Conservation (phyloP, 2,113 vertebrate genomes). For the Talpa occidentalis region DNA sequence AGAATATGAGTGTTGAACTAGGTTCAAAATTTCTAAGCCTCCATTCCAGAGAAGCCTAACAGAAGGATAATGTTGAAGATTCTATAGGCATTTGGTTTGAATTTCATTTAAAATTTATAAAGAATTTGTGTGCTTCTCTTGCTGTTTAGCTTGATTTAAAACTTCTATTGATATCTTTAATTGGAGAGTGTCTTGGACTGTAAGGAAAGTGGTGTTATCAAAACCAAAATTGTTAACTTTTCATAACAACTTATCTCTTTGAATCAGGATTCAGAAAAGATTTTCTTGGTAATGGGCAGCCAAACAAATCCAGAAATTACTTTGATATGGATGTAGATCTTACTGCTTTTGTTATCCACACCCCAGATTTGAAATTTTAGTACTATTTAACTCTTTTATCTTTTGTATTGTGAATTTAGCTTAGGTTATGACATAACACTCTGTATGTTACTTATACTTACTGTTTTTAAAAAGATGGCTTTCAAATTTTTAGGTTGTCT, state of each 20-base stretch:
- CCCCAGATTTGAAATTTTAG: background rate
- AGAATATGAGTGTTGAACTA: background rate
- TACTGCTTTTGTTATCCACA: background rate
- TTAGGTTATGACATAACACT: background rate
- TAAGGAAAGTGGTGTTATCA: background rate
- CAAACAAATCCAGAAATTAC: slow-evolving; percentile 10
- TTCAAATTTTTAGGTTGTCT: background rate
- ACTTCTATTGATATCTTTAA: slow-evolving; percentile 1
- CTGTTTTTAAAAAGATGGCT: background rate
- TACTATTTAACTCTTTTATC: background rate
- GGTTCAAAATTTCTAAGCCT: background rate
- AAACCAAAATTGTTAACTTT: background rate
- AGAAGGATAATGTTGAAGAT: slow-evolving; percentile 3
- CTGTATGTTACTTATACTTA: background rate
- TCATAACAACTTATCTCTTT: background rate
- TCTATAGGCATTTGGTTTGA: background rate
- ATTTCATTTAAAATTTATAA: background rate
- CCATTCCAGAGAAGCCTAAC: slow-evolving; percentile 10
- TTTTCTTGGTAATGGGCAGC: background rate
- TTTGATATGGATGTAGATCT: background rate
- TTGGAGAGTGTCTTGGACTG: background rate
- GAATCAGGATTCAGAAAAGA: slow-evolving; percentile 3
- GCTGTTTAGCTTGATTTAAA: background rate
- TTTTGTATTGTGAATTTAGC: slow-evolving; percentile 8
- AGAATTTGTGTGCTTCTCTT: background rate